Base-by-base conservation (phyloP, 2,797 vertebrate genomes). In the Amazona finschi region DNA sequence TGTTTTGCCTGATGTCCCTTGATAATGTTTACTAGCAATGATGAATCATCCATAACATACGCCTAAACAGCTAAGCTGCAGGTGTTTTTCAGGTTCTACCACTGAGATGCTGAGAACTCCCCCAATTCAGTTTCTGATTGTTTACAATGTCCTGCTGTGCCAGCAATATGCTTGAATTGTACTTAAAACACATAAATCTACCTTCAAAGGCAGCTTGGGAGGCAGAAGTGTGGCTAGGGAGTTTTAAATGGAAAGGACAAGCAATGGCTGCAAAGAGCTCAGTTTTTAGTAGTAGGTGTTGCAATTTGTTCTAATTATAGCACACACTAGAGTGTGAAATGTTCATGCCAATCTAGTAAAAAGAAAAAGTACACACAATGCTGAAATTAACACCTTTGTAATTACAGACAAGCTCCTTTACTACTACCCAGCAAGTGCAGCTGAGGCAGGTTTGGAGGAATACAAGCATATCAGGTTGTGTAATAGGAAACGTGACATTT, bases 131-230 rank as follows among this genome's bases (percentile, higher is more conserved):
- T 97, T 97, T 98, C 97, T 94, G 96, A 97, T 98, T 97, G 98
- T 98, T 98, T 98, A 98, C 96, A 97, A 73, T 97, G 91, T 97
- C 97, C 96, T 97, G 97, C 97, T 97, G 98, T 96, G 96, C 97
- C 90, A 91, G 87, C 97, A 96, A 96, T 96, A 97, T 96, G 96
- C 91, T 97, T 96, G 97, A 97, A 97, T 98, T 97, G 96, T 97
- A 97, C 97, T 97, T 96, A 97, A 97, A 98, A 97, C 97, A 97
- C 96, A 98, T 97, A 98, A 98, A 98, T 97, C 96, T 96, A 81
- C 94, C 98, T 98, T 98, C 98, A 98, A 98, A 98, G 97, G 96
- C 97, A 97, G 95, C 96, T 96, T 97, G 96, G 96, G 97, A 97
- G 96, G 94, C 95, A 97, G 90, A 96, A 97, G 96, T 91, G 96